A percentile compares a stretch with the other conserved stretches of the same genome.
Conservation (phyloP, 2,113 vertebrate genomes). For the Himantopus leucocephalus region DNA sequence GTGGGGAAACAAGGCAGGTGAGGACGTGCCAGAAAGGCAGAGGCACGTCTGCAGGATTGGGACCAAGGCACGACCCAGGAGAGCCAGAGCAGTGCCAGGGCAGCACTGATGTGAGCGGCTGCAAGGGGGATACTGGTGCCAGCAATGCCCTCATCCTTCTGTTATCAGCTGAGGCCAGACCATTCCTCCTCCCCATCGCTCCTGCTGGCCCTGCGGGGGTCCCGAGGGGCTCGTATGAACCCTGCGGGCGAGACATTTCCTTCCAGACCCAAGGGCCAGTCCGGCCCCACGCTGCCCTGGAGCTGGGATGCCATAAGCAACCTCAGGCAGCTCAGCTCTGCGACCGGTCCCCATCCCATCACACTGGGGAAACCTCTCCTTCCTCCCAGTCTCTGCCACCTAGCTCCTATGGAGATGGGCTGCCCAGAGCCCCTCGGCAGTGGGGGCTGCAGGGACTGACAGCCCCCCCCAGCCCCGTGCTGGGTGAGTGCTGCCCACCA, state of each 20-base stretch:
- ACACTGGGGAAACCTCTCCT: not conserved
- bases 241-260: not conserved
- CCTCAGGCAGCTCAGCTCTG: not conserved
- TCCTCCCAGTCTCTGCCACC: not conserved
- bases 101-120: rapidly evolving
- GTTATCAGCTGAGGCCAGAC: not conserved
- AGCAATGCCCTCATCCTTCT: not conserved
- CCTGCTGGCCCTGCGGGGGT: not conserved
- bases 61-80: not conserved
- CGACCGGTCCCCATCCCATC: not conserved
- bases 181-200: not conserved
- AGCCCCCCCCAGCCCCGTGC: rapidly evolving
- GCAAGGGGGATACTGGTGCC: not conserved
- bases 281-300: not conserved
- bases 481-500: not conserved
- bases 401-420: not conserved
- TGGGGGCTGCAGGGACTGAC: rapidly evolving
- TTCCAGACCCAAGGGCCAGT: not conserved
- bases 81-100: not conserved
- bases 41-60: rapidly evolving
- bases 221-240: rapidly evolving
- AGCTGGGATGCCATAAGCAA: not conserved
- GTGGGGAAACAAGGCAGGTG: not conserved
- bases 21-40: not conserved
- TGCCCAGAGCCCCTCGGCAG: not conserved